Base-by-base conservation (phyloP, 2,888 invertebrate genomes). In the Neria commutata region DNA sequence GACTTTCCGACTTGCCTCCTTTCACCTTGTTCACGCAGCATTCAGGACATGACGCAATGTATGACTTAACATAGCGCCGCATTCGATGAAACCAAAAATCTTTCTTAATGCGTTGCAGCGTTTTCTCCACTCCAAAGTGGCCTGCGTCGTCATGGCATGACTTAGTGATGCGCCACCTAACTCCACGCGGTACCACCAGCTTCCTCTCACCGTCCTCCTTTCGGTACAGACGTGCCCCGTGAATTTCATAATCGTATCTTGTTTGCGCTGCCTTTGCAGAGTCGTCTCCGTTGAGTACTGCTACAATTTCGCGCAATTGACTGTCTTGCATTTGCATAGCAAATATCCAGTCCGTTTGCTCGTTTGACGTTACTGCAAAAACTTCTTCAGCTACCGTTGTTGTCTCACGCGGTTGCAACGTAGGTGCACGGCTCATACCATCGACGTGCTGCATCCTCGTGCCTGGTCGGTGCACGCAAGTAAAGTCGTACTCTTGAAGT, bases 401-500 rank as follows among this genome's bases (percentile, higher is more conserved):
- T 1, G 26, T n/a, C 29, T 57, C 50, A 2, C 47, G 16, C 11
- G 49, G 52, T 34, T 25, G 50, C 8, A 50, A 24, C 8, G 56
- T 54, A 16, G 63, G 63, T 14, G 54, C 46, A 60, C 75, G 21
- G 61, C 71, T 73, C 55, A 76, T 58, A 34, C 75, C 63, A 29
- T 78, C 78, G 0, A 76, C 76, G 56, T 78, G 77, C 47, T 56
- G 17, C 73, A 80, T 76, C 52, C 63, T 45, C 2, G 58, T 54
- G 11, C 69, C 68, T 6, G 66, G 52, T 42, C 66, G 65, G 54
- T 63, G 64, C 37, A 55, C 25, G 5, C 66, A 56, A n/a, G 56
- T 29, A 24, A 56, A 66, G 46, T 68, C 63, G 29, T 63, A 71
- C 26, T 70, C 69, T 16, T 64, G 63, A 21, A 71, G 47, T 25